Percentiles rank a stretch among this genome's conserved stretches.
phyloP scores from a whole-genome alignment of 2,113 vertebrate species.

The Caretta caretta region DNA sequence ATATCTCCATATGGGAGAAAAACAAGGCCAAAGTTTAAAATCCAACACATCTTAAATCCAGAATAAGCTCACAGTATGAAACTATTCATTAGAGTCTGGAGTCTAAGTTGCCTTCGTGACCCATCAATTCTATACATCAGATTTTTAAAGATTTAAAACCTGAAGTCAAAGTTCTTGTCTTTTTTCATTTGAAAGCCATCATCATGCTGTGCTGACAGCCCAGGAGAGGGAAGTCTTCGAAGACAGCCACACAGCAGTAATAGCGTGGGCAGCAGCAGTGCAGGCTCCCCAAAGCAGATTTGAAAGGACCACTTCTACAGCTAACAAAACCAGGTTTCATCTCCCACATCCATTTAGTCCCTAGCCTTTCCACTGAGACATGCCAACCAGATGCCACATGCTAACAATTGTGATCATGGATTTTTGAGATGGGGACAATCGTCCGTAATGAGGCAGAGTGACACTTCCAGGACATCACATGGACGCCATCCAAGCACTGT shows the following conservation, averaged over 20 bases:
- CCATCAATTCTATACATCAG: neutral
- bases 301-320: accelerated
- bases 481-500: accelerated
- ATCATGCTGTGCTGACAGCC: neutral
- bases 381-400: accelerated
- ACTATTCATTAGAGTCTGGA: accelerated
- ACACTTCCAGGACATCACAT: accelerated
- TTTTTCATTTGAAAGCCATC: neutral
- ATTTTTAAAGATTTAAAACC: neutral
- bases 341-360: accelerated
- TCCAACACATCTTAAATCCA: neutral
- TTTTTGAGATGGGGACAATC: accelerated
- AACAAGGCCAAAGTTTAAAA: neutral
- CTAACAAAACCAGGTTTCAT: accelerated
- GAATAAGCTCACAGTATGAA: conserved; percentile 15
- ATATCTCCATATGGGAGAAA: conserved; percentile 53
- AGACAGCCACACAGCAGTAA: neutral
- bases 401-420: accelerated
- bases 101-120: accelerated
- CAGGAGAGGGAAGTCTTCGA: neutral
- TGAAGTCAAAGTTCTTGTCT: accelerated
- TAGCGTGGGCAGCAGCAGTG: neutral
- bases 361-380: accelerated
- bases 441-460: neutral
- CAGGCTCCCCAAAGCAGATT: neutral